These are phyloP conservation scores for Sturnus vulgaris DNA, from an alignment of 2,113 vertebrate genomes.

Conservation along the genomic window DNA sequence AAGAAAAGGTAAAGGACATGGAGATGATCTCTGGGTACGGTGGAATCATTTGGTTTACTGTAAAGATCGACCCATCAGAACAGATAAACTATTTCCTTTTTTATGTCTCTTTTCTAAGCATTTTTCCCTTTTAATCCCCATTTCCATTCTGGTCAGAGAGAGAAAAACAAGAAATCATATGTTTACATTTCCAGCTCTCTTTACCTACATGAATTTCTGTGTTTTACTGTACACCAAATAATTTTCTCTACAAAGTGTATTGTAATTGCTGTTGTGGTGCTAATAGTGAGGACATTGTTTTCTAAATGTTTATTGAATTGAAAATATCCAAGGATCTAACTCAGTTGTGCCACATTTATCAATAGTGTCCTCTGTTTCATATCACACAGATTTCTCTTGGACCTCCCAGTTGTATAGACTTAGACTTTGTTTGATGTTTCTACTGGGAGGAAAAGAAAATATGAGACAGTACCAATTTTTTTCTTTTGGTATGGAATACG, in stretches of 20 bases:
- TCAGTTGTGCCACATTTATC: not conserved
- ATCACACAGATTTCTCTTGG: not conserved
- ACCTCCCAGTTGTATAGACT: not conserved
- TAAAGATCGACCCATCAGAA: not conserved
- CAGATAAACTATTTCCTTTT: not conserved
- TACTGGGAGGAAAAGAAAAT: rapidly evolving
- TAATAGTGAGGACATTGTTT: not conserved
- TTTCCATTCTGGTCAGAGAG: not conserved
- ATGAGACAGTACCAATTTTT: not conserved
- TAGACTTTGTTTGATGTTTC: not conserved
- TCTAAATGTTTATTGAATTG: not conserved
- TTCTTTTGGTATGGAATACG: rapidly evolving
- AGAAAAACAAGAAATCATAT: not conserved
- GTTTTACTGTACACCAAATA: rapidly evolving
- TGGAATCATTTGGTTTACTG: not conserved
- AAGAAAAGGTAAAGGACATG: not conserved
- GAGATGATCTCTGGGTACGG: not conserved
- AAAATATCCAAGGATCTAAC: not conserved
- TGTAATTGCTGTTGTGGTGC: not conserved
- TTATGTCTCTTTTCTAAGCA: not conserved
- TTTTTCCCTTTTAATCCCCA: not conserved
- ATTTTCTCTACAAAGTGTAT: not conserved
- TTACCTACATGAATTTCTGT: not conserved
- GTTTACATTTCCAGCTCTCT: not conserved
- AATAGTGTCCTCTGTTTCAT: not conserved